Percentiles rank a stretch among this genome's conserved stretches.
phyloP scores from a whole-genome alignment of 2,113 vertebrate species.

The Ceyx margarethae region DNA sequence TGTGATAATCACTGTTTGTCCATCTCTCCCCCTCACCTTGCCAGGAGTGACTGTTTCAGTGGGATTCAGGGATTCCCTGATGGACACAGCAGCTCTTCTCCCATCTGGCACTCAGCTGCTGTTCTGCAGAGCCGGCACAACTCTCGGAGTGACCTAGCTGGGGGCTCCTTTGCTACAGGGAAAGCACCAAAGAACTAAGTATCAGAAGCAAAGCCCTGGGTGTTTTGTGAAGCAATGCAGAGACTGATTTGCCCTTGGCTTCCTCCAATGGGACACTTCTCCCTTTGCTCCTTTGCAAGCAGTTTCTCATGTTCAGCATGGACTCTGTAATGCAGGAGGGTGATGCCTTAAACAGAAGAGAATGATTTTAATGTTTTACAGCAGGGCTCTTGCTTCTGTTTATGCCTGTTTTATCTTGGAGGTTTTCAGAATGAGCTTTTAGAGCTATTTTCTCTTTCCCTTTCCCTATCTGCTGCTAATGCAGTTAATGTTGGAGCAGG shows the following conservation, averaged over 20 bases:
- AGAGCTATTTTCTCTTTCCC: background rate
- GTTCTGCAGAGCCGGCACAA: rapidly evolving
- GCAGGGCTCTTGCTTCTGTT: background rate
- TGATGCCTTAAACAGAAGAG: background rate
- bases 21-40: background rate
- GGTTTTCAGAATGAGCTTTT: background rate
- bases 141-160: background rate
- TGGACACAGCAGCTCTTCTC: background rate
- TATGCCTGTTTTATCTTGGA: background rate
- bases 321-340: background rate
- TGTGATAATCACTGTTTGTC: background rate
- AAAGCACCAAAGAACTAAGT: background rate
- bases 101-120: rapidly evolving
- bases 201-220: background rate
- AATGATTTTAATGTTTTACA: background rate
- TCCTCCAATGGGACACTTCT: background rate
- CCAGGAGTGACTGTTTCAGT: background rate
- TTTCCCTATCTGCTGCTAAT: slow-evolving; percentile 5
- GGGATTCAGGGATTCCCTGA: background rate
- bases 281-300: background rate
- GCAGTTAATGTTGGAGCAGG: slow-evolving; percentile 11
- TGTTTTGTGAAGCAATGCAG: background rate
- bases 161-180: background rate
- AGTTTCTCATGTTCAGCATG: background rate
- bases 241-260: background rate